Percentiles rank a stretch among this genome's conserved stretches.
phyloP scores from a whole-genome alignment of 1,140 invertebrate species.

The Lasioglossum albipes region DNA sequence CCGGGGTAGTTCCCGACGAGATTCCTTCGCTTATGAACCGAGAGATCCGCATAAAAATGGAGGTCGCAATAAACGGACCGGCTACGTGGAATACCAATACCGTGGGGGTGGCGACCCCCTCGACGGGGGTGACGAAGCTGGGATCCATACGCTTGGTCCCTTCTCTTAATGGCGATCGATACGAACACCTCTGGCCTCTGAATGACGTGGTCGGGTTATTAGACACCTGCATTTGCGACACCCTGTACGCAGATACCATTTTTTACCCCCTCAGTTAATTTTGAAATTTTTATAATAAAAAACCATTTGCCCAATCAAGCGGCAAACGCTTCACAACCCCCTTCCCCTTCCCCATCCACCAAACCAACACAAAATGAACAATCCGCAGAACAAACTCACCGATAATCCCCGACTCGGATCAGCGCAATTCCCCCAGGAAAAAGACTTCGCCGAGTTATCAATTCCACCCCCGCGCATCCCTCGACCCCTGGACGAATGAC shows the following conservation, averaged over 20 bases:
- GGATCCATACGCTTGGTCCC: background rate
- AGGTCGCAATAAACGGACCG: conserved; percentile 1
- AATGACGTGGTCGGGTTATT: background rate
- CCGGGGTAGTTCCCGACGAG: background rate
- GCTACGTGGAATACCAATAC: background rate
- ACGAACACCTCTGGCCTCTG: background rate
- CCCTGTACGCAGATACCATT: too few relatives aligned
- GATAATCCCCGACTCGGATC: too few relatives aligned
- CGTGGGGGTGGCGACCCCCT: background rate
- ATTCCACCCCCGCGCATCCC: background rate
- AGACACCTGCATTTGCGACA: background rate
- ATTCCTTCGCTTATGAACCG: conserved; percentile 3
- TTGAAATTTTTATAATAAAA: too few relatives aligned
- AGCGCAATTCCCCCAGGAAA: background rate
- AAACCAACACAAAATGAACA: too few relatives aligned
- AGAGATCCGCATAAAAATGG: conserved; percentile 22
- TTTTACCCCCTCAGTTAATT: too few relatives aligned
- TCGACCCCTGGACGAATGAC: background rate
- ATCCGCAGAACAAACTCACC: too few relatives aligned
- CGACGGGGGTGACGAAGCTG: background rate
- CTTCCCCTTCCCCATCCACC: too few relatives aligned
- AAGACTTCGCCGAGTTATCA: background rate
- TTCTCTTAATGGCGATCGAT: background rate
- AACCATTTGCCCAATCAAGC: too few relatives aligned
- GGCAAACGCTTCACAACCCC: too few relatives aligned